Evolutionary conservation across 2,113 vertebrate species (phyloP), one percentile per base, ranked within the genome.

Genomic region (Paramormyrops kingsleyae): DNA sequence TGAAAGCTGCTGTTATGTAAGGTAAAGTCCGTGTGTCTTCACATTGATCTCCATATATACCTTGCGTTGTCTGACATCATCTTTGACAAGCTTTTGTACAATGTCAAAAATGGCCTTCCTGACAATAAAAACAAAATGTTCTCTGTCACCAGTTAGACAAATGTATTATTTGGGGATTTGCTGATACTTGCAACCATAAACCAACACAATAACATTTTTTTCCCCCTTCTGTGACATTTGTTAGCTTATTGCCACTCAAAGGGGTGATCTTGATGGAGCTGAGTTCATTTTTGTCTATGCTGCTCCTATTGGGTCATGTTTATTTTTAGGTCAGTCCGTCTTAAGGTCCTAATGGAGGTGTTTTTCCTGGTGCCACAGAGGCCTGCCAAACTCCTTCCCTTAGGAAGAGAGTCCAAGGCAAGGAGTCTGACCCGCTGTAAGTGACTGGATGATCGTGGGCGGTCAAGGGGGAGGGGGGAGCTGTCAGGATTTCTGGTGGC

Each of bases 401-500:
- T 88, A 95, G 95, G 95, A 96, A 94, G 91, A 94, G 92, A 91
- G 94, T 93, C 94, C 92, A 93, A 91, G 90, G 91, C 92, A 90
- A 93, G 88, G 94, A 92, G 93, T 93, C 89, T 93, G 96, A 97
- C 97, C 97, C 94, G 92, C 93, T 95, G 94, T 95, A 96, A 96
- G 95, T 94, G 92, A 95, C 94, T 94, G 94, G 92, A 92, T 91
- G 83, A 42, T 47, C 46, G 7, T 46, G 17, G 44, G 21, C 21
- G 21, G 46, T 9, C 21, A 19, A 46, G 42, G 19, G 91, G 93
- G 93, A 88, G 92, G 93, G 92, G 95, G 96, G 94, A 93, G 89
- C 91, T 94, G 95, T 95, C 94, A 93, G 89, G 91, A 94, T 95
- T 95, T 95, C 95, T 94, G 95, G 93, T 93, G 93, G 39, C 9